These are phyloP conservation scores for Ctenosaura bakeri DNA, from an alignment of 2,797 vertebrate genomes.

Conservation along the genomic window DNA sequence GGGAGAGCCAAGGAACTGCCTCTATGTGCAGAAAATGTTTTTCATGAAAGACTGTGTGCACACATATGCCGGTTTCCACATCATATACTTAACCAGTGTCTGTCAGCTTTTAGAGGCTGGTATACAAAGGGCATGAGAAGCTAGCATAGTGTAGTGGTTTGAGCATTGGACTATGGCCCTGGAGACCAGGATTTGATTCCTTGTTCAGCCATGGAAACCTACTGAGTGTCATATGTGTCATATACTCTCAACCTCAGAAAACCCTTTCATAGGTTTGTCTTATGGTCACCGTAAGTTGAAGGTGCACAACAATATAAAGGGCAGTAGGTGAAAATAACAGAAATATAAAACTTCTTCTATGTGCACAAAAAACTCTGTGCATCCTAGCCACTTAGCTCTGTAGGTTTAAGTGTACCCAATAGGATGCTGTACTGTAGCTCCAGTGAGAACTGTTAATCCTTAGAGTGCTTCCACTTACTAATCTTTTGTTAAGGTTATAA, in stretches of 20 bases:
- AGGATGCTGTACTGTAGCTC: neutral
- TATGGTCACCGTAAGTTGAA: too few species aligned
- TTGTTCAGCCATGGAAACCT: too few species aligned
- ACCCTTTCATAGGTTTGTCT: too few species aligned
- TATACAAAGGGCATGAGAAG: neutral
- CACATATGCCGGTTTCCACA: neutral
- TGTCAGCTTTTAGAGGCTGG: neutral
- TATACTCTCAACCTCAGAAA: too few species aligned
- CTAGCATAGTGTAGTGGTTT: too few species aligned
- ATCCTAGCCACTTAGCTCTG: neutral
- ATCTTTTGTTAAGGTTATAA: slow-evolving; percentile 1
- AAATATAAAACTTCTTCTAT: neutral
- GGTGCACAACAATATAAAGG: too few species aligned
- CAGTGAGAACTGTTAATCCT: neutral
- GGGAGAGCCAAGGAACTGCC: too few species aligned
- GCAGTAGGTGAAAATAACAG: too few species aligned
- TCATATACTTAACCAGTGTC: neutral
- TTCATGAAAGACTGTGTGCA: neutral
- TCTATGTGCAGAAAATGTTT: neutral
- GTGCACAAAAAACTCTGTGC: neutral
- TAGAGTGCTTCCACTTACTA: neutral
- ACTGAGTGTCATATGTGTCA: too few species aligned
- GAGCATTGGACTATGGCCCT: too few species aligned
- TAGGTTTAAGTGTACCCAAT: neutral
- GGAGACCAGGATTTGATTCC: too few species aligned